Base-by-base conservation (phyloP, 2,888 invertebrate genomes). In the Criorhina ranunculi region DNA sequence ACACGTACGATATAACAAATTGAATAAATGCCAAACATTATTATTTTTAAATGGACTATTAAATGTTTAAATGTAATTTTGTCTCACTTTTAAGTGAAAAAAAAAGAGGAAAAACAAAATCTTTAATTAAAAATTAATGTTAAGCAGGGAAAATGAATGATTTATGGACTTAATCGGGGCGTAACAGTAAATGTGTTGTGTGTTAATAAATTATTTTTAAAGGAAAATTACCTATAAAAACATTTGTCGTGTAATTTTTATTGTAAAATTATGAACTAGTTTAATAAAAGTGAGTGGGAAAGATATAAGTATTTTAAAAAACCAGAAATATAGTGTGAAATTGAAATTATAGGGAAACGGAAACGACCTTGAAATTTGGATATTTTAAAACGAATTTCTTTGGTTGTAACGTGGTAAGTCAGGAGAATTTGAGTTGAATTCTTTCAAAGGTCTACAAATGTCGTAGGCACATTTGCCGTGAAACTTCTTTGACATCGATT, bases 121-220 rank as follows among this genome's bases (percentile, higher is more conserved):
- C 1, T 62, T 53, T 62, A 64, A 64, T 64, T 55, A 64, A 44
- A 75, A 49, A 66, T 57, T 66, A 66, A 66, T 75, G 44, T 75
- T 31, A 55, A 31, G 37, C 12, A 37, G 62, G 46, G 42, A 57
- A 37, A 57, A 29, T 12, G 31, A 40, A 12, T 57, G 75, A 76
- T 76, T 66, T 76, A 76, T 49, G n/a, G 5, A 6, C 17, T 17
- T 46, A 46, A 46, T 57, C 73, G 75, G 35, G 66, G 57, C 66
- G 64, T 29, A 44, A 64, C 29, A 35, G 29, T 33, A 44, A 31
- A 35, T 40, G 29, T 40, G 31, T 5, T 37, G 46, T 24, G 57
- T 40, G 51, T 53, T 62, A 17, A 62, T 73, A 60, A 53, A 49
- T 70, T 37, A 49, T 46, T 24, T 44, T 31, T 17, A 53, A 19